Conservation (phyloP, 2,797 vertebrate species). For the Eremophila alpestris region DNA sequence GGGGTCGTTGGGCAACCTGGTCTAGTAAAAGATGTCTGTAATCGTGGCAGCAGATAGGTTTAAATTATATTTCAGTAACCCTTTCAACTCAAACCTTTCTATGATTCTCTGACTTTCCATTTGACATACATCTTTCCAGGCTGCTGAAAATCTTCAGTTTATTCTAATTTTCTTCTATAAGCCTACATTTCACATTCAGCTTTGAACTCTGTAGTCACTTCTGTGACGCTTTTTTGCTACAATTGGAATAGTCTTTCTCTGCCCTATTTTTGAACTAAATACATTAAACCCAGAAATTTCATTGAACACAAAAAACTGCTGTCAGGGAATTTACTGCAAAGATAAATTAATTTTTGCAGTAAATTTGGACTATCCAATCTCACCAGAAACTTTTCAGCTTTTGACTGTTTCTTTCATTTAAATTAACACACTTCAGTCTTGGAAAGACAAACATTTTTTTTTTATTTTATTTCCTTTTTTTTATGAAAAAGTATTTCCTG, state of each 20-base stretch:
- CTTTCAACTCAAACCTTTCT: neutral
- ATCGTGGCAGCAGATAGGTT: accelerated
- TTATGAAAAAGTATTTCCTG: accelerated
- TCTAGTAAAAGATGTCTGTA: neutral
- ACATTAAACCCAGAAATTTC: neutral
- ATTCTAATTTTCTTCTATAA: neutral
- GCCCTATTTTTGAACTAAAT: neutral
- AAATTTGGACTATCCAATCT: neutral
- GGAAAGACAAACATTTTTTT: neutral
- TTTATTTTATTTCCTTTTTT: too few relatives aligned
- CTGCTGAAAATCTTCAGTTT: neutral
- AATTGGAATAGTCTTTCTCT: neutral
- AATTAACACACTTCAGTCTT: neutral
- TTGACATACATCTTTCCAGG: neutral
- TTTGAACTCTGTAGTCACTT: neutral
- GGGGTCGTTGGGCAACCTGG: neutral
- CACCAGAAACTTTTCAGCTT: neutral
- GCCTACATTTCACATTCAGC: neutral
- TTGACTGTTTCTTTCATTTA: neutral
- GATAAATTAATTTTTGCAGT: neutral
- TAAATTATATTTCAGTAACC: neutral
- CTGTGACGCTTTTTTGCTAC: neutral
- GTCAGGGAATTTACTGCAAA: neutral
- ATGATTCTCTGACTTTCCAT: neutral
- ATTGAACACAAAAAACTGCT: neutral